Evolutionary conservation across 2,797 vertebrate species (phyloP).

Genomic region (Pitangus sulphuratus): DNA sequence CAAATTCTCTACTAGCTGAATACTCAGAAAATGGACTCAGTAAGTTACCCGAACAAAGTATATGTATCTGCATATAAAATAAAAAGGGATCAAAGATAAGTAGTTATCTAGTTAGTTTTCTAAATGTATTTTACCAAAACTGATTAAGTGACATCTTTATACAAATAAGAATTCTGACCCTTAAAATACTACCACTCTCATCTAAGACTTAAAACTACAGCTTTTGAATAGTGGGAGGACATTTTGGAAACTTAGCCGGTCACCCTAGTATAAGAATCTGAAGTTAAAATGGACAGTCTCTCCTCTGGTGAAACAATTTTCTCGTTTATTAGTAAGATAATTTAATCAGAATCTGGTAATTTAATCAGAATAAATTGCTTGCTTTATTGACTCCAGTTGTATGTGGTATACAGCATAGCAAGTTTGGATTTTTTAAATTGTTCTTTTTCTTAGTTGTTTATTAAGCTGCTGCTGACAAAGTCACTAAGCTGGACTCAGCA

Average conservation of each 20-base stretch:
- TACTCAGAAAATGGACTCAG: background rate
- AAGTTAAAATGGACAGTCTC: background rate
- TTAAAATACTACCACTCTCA: background rate
- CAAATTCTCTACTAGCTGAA: background rate
- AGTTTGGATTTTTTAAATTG: background rate
- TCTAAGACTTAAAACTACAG: background rate
- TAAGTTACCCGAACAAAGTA: background rate
- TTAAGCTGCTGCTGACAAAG: background rate
- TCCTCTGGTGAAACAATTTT: background rate
- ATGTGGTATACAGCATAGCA: background rate
- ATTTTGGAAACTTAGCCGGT: background rate
- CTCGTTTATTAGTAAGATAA: background rate
- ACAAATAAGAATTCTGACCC: background rate
- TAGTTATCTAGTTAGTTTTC: background rate
- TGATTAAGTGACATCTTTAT: background rate
- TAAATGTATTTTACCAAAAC: background rate
- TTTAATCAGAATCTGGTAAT: background rate
- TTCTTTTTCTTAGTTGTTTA: background rate
- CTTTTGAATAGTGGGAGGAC: background rate
- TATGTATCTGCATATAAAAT: background rate
- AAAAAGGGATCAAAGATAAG: background rate
- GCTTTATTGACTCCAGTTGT: background rate
- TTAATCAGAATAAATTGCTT: background rate
- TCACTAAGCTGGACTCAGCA: background rate
- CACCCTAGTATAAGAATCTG: background rate